Evolutionary conservation across 2,113 vertebrate genomes (phyloP), one percentile per base, ranked within the genome.

Genomic region (Zapus hudsonius): DNA sequence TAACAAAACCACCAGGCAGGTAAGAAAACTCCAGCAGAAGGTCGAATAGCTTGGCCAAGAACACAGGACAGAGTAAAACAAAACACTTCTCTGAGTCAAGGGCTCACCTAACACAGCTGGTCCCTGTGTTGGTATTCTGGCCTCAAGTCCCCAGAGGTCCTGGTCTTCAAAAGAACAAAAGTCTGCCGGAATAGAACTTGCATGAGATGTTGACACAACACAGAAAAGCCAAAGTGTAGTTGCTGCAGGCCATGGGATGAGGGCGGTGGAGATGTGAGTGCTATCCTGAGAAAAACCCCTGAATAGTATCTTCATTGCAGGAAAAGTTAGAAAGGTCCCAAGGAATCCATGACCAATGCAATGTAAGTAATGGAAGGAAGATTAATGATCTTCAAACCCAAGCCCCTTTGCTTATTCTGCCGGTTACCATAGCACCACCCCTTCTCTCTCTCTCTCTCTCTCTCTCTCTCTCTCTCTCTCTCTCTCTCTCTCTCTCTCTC

Each of bases 91-190:
- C 40, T 42, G 6, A 78, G 74, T 12, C 29, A 23, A 1, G 16
- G 31, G 27, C 69, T 22, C 57, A 12, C 13, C 27, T 88, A 47
- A 52, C 36, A 40, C 7, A 13, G 42, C 10, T 40, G 36, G 31
- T 23, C 69, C 63, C 57, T 36, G 15, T 67, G 33, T 66, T 57
- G 42, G 11, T 69, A 38, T 63, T 78, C 73, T 82, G 40, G 40
- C 11, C 33, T 29, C 12, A 64, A 33, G 52, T 64, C 75, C 72
- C 23, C 57, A 74, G 47, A 63, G 42, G 8, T 7, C 12, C 5
- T 69, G 10, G 22, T 80, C 40, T 83, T 86, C 81, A 94, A 87
- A 94, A 81, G 55, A 57, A 20, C 55, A 78, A 57, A 84, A 27
- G 23, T 40, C 59, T 80, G 64, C 19, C 2, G 55, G 31, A 95